Evolutionary conservation across 2,888 invertebrate species (phyloP), one percentile per base, ranked within the genome.

Genomic region (Morinoia aosen): DNA sequence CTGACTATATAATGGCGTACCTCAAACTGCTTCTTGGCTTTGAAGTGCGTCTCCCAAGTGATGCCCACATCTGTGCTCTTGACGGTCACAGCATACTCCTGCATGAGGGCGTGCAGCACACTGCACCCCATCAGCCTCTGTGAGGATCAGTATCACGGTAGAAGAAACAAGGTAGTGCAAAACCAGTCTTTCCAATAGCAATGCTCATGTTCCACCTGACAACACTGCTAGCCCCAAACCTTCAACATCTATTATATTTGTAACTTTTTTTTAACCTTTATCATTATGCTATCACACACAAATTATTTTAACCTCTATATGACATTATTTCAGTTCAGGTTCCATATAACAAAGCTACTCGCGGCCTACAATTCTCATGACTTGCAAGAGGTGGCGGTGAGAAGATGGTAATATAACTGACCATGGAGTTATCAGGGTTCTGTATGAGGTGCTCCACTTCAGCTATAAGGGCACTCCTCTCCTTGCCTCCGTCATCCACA

Each of bases 31-130:
- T 98, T 96, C 97, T 99, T 99, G 61, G 98, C 98, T 97, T 98
- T 98, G 97, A 98, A 98, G 97, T 99, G 99, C 76, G 98, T 98
- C 97, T 99, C 99, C 98, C 98, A 99, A 91, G 99, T 98, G 95
- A 99, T 97, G 12, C 99, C 99, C 25, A 99, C 98, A 97, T 98
- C 98, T 64, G 98, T 98, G 2, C 99, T 98, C 97, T 98, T 98
- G 0, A 98, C 98, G 10, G 98, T 98, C 61, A 98, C 98, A 16
- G 98, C 98, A 97, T 98, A 99, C 97, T 99, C 99, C 97, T 98
- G 98, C 98, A 99, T 98, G 94, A 99, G 97, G 19, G 98, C 98
- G 95, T 98, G 98, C 97, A 99, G 98, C 95, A 99, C 98, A 96
- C 98, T 98, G 97, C 99, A 99, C 8, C 99, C 99, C 94, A 99